Conservation (phyloP, 2,797 vertebrate species). For the Sternarchorhynchus goeldii region DNA sequence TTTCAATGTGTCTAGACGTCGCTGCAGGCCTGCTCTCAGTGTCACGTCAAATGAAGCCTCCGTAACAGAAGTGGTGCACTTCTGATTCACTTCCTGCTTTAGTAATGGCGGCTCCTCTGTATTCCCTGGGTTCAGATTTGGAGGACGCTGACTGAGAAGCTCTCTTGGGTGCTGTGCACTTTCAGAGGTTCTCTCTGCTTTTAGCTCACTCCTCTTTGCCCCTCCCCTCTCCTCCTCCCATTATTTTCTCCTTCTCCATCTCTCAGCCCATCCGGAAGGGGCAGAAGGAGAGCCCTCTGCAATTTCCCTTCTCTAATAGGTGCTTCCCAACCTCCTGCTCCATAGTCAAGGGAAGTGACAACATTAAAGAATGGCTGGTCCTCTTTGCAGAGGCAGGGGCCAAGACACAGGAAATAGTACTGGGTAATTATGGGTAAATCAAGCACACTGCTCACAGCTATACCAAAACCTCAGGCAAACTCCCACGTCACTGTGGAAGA, state of each 20-base stretch:
- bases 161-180: slow-evolving; percentile 55
- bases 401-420: slow-evolving; percentile 73
- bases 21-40: neutral
- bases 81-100: slow-evolving; percentile 7
- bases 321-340: slow-evolving; percentile 66
- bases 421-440: slow-evolving; percentile 80
- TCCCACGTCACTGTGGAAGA: slow-evolving; percentile 26
- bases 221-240: slow-evolving; percentile 50
- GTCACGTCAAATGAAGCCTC: neutral
- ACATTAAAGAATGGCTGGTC: slow-evolving; percentile 77
- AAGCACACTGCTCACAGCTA: slow-evolving; percentile 67
- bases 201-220: slow-evolving; percentile 46
- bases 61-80: neutral
- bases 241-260: slow-evolving; percentile 50
- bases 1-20: slow-evolving; percentile 8
- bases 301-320: slow-evolving; percentile 74
- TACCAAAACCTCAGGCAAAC: slow-evolving; percentile 20
- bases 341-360: slow-evolving; percentile 75
- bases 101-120: slow-evolving; percentile 3
- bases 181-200: slow-evolving; percentile 54
- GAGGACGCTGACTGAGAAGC: slow-evolving; percentile 44
- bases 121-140: slow-evolving; percentile 35
- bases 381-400: slow-evolving; percentile 67
- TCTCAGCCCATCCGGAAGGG: slow-evolving; percentile 60
- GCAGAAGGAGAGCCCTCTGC: slow-evolving; percentile 65